These are phyloP conservation scores for Monarcha castaneiventris DNA, from an alignment of 2,113 vertebrate genomes.

Conservation along the genomic window DNA sequence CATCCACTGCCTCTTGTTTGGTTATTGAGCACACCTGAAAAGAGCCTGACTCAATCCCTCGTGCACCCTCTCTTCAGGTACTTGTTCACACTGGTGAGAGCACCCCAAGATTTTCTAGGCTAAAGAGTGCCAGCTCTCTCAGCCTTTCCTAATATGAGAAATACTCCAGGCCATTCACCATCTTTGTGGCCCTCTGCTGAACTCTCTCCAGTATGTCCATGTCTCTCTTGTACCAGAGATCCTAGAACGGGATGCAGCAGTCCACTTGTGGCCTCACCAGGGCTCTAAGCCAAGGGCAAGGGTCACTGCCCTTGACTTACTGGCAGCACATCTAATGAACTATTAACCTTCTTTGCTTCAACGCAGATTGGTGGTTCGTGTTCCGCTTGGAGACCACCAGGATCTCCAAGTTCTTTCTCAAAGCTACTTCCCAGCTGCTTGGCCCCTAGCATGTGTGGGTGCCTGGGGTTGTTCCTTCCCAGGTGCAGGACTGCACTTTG, in stretches of 20 bases:
- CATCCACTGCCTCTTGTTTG: fast-evolving
- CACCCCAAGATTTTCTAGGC: not conserved
- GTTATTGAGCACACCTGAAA: not conserved
- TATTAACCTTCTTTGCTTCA: not conserved
- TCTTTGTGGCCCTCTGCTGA: not conserved
- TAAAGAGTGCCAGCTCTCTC: not conserved
- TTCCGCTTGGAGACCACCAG: not conserved
- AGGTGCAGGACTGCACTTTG: not conserved
- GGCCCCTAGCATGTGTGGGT: fast-evolving
- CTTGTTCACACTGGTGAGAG: not conserved
- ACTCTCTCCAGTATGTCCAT: not conserved
- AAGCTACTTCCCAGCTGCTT: not conserved
- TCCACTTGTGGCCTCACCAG: not conserved
- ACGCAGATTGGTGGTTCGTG: not conserved
- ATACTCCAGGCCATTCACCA: not conserved
- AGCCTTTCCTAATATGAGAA: not conserved
- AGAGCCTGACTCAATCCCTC: not conserved
- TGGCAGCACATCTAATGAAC: not conserved
- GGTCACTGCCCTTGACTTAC: fast-evolving
- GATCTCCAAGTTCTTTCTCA: not conserved
- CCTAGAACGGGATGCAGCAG: not conserved
- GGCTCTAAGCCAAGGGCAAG: not conserved
- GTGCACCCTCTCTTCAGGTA: not conserved
- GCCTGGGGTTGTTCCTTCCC: not conserved
- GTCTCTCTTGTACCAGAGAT: not conserved